A percentile compares a stretch with the other conserved stretches of the same genome.
Conservation (phyloP, 2,113 vertebrate genomes). For the Dinomys branickii region DNA sequence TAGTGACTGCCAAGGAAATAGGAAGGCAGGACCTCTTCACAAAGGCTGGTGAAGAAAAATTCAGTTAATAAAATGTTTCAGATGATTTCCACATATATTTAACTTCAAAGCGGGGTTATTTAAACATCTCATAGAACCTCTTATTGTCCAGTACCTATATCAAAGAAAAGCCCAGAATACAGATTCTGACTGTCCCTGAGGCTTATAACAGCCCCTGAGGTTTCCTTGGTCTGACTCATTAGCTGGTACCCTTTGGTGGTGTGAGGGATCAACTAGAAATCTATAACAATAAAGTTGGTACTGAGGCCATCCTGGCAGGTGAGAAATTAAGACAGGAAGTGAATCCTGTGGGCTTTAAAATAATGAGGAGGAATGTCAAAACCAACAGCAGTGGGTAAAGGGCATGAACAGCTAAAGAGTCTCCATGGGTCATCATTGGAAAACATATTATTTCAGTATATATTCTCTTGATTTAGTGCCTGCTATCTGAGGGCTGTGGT, state of each 20-base stretch:
- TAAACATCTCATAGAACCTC: slow-evolving; percentile 66
- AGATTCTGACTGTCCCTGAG: slow-evolving; percentile 75
- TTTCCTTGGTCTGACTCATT: slow-evolving; percentile 76
- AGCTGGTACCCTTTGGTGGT: slow-evolving; percentile 76
- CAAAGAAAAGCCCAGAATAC: slow-evolving; percentile 74
- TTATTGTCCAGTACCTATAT: slow-evolving; percentile 66
- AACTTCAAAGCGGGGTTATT: slow-evolving; percentile 73
- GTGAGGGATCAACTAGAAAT: slow-evolving; percentile 82
- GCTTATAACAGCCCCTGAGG: slow-evolving; percentile 74
- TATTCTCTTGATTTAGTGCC: slow-evolving; percentile 84
- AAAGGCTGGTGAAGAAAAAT: slow-evolving; percentile 79
- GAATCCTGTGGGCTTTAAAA: slow-evolving; percentile 83
- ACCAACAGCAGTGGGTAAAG: slow-evolving; percentile 80
- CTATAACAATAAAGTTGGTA: slow-evolving; percentile 82
- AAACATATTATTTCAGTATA: slow-evolving; percentile 85
- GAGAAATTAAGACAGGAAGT: slow-evolving; percentile 85
- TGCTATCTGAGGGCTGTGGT: slow-evolving; percentile 80
- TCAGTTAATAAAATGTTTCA: slow-evolving; percentile 70
- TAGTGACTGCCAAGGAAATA: slow-evolving; percentile 79
- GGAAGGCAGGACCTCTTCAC: slow-evolving; percentile 73
- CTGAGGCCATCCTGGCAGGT: slow-evolving; percentile 74
- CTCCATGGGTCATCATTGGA: slow-evolving; percentile 81
- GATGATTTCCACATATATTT: slow-evolving; percentile 73
- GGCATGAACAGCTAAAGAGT: slow-evolving; percentile 83
- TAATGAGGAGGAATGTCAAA: slow-evolving; percentile 83